Evolutionary conservation across 2,113 vertebrate species (phyloP), one percentile per base, ranked within the genome.

Genomic region (Oplegnathus fasciatus): DNA sequence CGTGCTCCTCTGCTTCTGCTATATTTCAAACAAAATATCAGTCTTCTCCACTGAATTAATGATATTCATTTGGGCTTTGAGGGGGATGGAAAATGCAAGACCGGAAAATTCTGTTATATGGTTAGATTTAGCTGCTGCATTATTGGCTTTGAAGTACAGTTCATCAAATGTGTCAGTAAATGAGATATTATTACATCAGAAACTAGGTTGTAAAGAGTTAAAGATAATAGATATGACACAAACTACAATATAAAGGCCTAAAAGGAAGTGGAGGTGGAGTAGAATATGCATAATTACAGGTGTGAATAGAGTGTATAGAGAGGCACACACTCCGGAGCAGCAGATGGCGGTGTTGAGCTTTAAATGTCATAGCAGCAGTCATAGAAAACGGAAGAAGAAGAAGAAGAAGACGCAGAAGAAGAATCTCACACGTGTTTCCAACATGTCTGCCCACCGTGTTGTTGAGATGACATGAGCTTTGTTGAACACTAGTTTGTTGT

Each of bases 351-450:
- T 66, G 44, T 42, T 40, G 67, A 83, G 57, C 14, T 46, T 8
- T 13, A 4, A 4, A 3, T 11, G 0, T 32, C 17, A 11, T 0
- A 32, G 0, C 11, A 28, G 8, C 34, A 6, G 26, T n/a, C 15
- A 9, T 1, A 34, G 26, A 26, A 24, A 37, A 5, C 60, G 42
- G 69, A 76, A 76, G 34, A n/a, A 42, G 85, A 80, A 61, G 84
- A 69, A 72, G 24, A 72, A 9, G 34, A 17, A 26, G 52, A 30
- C 37, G 70, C 54, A 28, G 76, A 79, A 82, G 48, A 30, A 60
- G 13, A 46, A 6, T 18, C 70, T 17, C 72, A 83, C 95, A 95
- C 94, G 95, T 95, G 95, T 90, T 70, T 85, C 84, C 70, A 93
- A 93, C 69, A 95, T 95, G 94, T 86, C 94, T 42, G 82, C 81